Conservation (phyloP, 2,888 invertebrate species). For the Xestia ashworthii region DNA sequence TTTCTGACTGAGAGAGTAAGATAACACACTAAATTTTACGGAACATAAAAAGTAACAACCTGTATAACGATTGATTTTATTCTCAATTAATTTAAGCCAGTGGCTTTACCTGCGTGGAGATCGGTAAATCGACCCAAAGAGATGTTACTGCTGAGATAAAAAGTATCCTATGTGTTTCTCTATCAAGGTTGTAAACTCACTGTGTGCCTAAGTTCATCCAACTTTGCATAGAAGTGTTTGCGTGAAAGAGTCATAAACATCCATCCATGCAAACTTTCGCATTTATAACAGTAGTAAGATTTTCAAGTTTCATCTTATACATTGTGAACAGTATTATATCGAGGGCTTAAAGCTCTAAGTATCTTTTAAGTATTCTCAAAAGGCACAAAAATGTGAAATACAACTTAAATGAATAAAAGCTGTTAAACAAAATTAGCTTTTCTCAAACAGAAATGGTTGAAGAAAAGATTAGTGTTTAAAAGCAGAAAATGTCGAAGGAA, state of each 20-base stretch:
- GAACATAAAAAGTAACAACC: neutral
- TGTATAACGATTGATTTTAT: neutral
- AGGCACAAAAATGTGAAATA: neutral
- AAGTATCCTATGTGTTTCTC: neutral
- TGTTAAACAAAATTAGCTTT: neutral
- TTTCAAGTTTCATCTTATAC: no score
- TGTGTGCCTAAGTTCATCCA: neutral
- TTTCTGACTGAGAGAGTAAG: neutral
- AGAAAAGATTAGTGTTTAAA: neutral
- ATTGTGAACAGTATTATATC: neutral
- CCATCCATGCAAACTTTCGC: neutral
- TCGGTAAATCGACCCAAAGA: neutral
- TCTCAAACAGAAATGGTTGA: neutral
- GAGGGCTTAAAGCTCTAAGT: neutral
- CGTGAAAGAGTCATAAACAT: neutral
- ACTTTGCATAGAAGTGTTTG: neutral
- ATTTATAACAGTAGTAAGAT: neutral
- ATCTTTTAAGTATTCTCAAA: neutral
- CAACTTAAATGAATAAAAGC: neutral
- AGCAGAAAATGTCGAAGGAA: neutral
- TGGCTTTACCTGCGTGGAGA: neutral
- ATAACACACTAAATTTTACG: neutral
- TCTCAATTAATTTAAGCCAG: neutral
- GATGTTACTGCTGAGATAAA: neutral
- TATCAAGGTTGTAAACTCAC: neutral